Conservation (phyloP, 2,797 vertebrate species). For the Poecilia gillii region DNA sequence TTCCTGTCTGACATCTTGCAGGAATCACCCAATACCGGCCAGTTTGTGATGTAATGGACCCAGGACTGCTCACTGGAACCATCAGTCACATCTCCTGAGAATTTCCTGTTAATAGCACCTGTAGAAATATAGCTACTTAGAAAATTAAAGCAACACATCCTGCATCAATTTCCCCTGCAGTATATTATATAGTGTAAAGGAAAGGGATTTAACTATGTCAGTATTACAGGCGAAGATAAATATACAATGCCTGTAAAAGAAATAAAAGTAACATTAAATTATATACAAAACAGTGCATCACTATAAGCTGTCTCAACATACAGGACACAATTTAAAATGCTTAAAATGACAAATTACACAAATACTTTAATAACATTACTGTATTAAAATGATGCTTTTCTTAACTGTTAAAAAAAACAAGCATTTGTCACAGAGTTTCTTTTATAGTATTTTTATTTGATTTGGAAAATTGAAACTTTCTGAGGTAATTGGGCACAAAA, state of each 20-base stretch:
- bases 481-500: conserved; percentile 73
- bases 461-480: conserved; percentile 59
- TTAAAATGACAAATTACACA: not conserved
- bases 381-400: not conserved
- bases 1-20: not conserved
- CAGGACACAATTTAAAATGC: not conserved
- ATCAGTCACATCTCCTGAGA: not conserved
- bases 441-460: conserved; percentile 69
- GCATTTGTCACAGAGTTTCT: conserved; percentile 23
- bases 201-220: not conserved
- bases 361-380: not conserved
- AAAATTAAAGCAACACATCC: not conserved
- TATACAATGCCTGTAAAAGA: not conserved
- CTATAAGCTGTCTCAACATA: not conserved
- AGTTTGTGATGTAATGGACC: not conserved
- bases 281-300: not conserved
- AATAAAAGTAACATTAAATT: not conserved
- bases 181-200: not conserved
- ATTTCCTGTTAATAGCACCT: not conserved
- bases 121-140: not conserved
- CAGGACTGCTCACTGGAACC: not conserved
- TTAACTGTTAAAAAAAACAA: not conserved
- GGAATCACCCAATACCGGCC: not conserved
- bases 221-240: not conserved
- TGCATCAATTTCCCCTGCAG: not conserved